Percentiles rank a stretch among this genome's conserved stretches.
phyloP scores from a whole-genome alignment of 2,797 vertebrate species.

The Channallabes apus region DNA sequence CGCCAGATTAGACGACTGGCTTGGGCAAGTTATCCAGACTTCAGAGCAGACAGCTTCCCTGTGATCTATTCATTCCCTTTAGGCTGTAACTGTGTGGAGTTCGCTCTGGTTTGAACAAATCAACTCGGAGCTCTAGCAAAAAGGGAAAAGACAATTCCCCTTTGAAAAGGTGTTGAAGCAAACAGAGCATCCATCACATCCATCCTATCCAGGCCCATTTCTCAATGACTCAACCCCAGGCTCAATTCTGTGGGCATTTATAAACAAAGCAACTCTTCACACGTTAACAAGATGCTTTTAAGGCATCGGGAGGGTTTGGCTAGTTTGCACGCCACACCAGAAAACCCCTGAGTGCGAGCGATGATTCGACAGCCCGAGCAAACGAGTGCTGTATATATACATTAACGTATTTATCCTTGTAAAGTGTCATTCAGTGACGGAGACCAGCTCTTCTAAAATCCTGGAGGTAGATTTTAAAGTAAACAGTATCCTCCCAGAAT shows the following conservation, averaged over 20 bases:
- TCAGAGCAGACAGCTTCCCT: constrained; percentile 3
- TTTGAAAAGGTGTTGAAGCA: constrained; percentile 53
- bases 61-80: constrained; percentile 25
- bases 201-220: constrained; percentile 47
- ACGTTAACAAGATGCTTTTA: constrained; percentile 55
- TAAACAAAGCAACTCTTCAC: constrained; percentile 57
- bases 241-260: constrained; percentile 51
- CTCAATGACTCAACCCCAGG: constrained; percentile 49
- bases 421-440: constrained; percentile 49
- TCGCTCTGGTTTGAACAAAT: constrained; percentile 22
- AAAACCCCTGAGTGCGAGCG: constrained; percentile 29
- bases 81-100: constrained; percentile 27
- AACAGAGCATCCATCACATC: constrained; percentile 55
- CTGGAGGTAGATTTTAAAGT: constrained; percentile 47
- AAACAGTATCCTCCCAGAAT: constrained; percentile 49
- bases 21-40: constrained; percentile 22
- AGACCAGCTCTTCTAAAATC: constrained; percentile 52
- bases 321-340: constrained; percentile 21
- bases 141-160: constrained; percentile 36
- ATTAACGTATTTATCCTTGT: constrained; percentile 53
- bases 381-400: constrained; percentile 53
- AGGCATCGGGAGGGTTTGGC: constrained; percentile 36
- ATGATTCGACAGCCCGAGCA: constrained; percentile 20
- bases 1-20: constrained; percentile 29
- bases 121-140: constrained; percentile 37